phyloP scores from a whole-genome alignment of 2,797 vertebrate species.

The Oryzias sinensis region DNA sequence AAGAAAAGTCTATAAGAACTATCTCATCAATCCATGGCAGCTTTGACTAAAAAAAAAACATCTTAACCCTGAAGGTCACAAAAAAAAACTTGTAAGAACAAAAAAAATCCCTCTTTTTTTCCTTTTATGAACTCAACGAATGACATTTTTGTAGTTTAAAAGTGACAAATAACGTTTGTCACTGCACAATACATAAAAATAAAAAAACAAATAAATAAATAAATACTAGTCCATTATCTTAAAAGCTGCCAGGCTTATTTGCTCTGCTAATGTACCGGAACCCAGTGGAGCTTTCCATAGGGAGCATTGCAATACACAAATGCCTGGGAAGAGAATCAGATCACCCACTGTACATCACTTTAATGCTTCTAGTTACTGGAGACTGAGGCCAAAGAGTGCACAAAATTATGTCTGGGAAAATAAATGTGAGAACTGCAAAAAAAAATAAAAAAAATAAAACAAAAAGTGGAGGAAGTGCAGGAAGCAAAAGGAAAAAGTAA shows the following conservation, averaged over 20 bases:
- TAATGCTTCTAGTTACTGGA: conserved; percentile 24
- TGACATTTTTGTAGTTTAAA: too few relatives aligned
- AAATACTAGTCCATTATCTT: conserved; percentile 54
- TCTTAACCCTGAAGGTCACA: too few relatives aligned
- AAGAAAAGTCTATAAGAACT: too few relatives aligned
- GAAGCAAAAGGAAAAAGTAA: conserved; percentile 14
- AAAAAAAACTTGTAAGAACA: too few relatives aligned
- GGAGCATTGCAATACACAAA: conserved; percentile 32
- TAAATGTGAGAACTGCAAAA: conserved; percentile 34
- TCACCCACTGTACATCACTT: conserved; percentile 43
- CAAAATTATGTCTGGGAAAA: conserved; percentile 31
- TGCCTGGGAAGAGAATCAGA: conserved; percentile 44
- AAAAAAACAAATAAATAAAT: conserved; percentile 35
- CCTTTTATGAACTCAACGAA: too few relatives aligned
- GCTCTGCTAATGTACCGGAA: conserved; percentile 42
- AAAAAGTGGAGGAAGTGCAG: conserved; percentile 3
- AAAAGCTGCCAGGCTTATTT: conserved; percentile 31
- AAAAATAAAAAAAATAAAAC: conserved; percentile 13
- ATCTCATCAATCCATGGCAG: too few relatives aligned
- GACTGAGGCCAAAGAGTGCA: conserved; percentile 21
- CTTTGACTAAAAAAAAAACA: too few relatives aligned
- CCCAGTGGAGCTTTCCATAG: conserved; percentile 26
- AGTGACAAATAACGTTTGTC: too few relatives aligned
- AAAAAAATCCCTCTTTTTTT: too few relatives aligned
- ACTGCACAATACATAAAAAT: too few relatives aligned